phyloP scores from a whole-genome alignment of 2,797 vertebrate genomes.

The Lutjanus campechanus region DNA sequence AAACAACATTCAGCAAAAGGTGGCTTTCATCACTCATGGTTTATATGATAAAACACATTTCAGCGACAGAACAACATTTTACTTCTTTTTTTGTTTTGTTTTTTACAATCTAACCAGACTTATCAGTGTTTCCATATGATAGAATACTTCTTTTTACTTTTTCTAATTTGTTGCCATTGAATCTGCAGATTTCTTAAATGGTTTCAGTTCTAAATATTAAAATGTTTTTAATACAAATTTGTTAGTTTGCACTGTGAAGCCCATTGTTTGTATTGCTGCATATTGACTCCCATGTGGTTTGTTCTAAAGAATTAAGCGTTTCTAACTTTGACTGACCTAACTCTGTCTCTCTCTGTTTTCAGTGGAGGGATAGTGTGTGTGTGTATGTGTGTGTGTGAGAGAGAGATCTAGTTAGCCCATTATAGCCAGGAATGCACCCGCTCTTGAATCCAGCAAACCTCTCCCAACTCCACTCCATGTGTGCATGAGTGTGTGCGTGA shows the following conservation, averaged over 20 bases:
- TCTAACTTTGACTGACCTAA: conserved; percentile 51
- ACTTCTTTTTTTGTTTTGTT: not conserved
- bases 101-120: not conserved
- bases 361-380: conserved; percentile 32
- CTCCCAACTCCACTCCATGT: conserved; percentile 64
- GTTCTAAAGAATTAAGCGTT: conserved; percentile 39
- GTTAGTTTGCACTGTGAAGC: conserved; percentile 20
- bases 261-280: conserved; percentile 25
- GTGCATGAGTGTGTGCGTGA: conserved; percentile 34
- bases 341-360: conserved; percentile 47
- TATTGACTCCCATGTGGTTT: conserved; percentile 35
- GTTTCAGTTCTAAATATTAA: not conserved
- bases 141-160: not conserved
- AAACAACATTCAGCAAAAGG: not conserved
- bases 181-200: not conserved
- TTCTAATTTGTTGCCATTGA: not conserved
- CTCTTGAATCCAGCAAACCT: conserved; percentile 77
- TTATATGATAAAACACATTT: conserved; percentile 2
- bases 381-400: conserved; percentile 14
- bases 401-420: conserved; percentile 65
- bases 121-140: not conserved
- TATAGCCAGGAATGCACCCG: conserved; percentile 78
- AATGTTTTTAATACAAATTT: not conserved
- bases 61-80: not conserved
- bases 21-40: not conserved